Percentiles rank a stretch among this genome's conserved stretches.
phyloP scores from a whole-genome alignment of 2,113 vertebrate genomes.

The Phalacrocorax carbo region DNA sequence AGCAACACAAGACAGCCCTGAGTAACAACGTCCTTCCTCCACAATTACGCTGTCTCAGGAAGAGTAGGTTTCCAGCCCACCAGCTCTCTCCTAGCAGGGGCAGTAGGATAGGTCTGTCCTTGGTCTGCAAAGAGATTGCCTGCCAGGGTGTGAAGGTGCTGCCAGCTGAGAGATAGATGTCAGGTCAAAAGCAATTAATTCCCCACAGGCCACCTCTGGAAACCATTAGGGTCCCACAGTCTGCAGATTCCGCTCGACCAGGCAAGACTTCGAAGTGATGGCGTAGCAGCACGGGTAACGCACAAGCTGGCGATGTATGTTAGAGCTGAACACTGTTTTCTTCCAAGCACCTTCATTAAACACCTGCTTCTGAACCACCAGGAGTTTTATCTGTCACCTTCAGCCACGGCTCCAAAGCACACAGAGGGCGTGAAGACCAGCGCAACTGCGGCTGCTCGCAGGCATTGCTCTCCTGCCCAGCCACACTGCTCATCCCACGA shows the following conservation, averaged over 20 bases:
- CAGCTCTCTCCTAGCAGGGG: accelerated
- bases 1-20: not conserved
- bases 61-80: not conserved
- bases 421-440: not conserved
- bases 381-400: not conserved
- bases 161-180: not conserved
- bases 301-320: not conserved
- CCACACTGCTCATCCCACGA: not conserved
- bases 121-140: not conserved
- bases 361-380: not conserved
- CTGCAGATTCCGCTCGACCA: not conserved
- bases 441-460: not conserved
- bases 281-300: not conserved
- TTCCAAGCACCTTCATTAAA: not conserved
- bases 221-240: not conserved
- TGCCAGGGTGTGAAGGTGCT: accelerated
- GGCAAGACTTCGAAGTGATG: not conserved
- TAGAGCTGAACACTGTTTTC: not conserved
- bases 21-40: not conserved
- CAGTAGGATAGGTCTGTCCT: not conserved
- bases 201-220: not conserved
- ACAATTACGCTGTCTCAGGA: not conserved
- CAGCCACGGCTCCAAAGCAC: not conserved
- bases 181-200: not conserved
- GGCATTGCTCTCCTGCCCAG: accelerated